Evolutionary conservation across 2,888 invertebrate species (phyloP).

Genomic region (Ptychoptera albimana): DNA sequence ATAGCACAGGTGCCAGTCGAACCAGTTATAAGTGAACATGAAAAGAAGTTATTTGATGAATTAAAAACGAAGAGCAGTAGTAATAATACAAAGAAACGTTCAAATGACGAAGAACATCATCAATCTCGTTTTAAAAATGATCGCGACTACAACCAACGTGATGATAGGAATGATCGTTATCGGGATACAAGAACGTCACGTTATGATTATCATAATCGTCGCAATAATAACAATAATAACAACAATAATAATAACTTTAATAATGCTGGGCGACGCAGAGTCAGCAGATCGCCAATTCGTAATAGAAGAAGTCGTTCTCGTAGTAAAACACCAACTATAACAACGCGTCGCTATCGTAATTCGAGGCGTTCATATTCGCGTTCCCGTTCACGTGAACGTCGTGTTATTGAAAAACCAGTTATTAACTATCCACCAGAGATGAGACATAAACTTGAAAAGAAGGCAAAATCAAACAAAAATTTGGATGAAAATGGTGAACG

Average conservation of each 20-base stretch:
- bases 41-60: conserved; percentile 39
- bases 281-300: conserved; percentile 2
- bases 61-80: conserved; percentile 13
- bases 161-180: not conserved
- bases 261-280: conserved; percentile 20
- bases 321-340: conserved; percentile 5
- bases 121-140: conserved; percentile 7
- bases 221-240: no score
- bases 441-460: conserved; percentile 16
- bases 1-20: conserved; percentile 12
- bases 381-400: conserved; percentile 17
- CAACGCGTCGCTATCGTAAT: not conserved
- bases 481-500: conserved; percentile 16
- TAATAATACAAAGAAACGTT: conserved; percentile 8
- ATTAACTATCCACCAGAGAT: conserved; percentile 21
- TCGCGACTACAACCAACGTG: conserved; percentile 10
- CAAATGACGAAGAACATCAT: conserved; percentile 12
- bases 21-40: conserved; percentile 38
- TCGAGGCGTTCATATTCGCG: conserved; percentile 13
- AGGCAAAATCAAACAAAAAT: conserved; percentile 11
- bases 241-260: no score
- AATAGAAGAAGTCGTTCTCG: conserved; percentile 11
- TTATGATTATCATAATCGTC: conserved; percentile 13
- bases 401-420: conserved; percentile 25
- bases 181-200: not conserved